Conservation (phyloP, 2,888 invertebrate species). For the Hemistola chrysoprasaria region DNA sequence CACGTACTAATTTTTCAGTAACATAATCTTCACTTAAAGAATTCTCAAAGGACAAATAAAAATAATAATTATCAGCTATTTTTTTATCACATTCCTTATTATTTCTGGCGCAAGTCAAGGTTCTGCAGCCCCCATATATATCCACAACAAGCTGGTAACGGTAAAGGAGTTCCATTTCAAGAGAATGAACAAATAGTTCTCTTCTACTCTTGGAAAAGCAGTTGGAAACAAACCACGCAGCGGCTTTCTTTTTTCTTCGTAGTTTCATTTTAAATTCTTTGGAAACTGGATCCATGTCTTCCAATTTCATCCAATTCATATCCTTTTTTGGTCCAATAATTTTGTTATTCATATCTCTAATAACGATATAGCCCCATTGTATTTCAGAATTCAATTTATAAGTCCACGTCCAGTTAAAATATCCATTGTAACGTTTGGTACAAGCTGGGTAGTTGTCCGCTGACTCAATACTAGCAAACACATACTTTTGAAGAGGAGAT, state of each 20-base stretch:
- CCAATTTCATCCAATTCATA: conserved; percentile 53
- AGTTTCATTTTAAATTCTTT: conserved; percentile 41
- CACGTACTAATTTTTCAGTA: conserved; percentile 53
- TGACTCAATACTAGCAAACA: conserved; percentile 56
- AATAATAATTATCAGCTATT: conserved; percentile 42
- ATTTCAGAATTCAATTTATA: conserved; percentile 56
- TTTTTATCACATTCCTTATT: conserved; percentile 40
- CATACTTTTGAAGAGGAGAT: conserved; percentile 50
- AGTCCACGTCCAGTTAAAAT: conserved; percentile 66
- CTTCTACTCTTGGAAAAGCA: conserved; percentile 28
- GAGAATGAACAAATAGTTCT: conserved; percentile 17
- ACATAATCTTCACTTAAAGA: conserved; percentile 56
- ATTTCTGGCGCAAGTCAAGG: conserved; percentile 29
- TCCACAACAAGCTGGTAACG: conserved; percentile 28
- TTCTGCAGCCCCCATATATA: conserved; percentile 37
- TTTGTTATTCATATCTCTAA: conserved; percentile 45
- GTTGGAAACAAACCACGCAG: conserved; percentile 48
- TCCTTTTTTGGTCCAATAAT: conserved; percentile 52
- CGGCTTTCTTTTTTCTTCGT: conserved; percentile 38
- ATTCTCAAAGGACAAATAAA: conserved; percentile 64
- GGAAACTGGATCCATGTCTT: conserved; percentile 43
- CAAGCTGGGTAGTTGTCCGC: conserved; percentile 48
- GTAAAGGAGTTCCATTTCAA: conserved; percentile 23
- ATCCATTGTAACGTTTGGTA: conserved; percentile 38
- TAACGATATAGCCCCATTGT: conserved; percentile 48